phyloP scores from a whole-genome alignment of 2,797 vertebrate genomes.

The Miichthys miiuy region DNA sequence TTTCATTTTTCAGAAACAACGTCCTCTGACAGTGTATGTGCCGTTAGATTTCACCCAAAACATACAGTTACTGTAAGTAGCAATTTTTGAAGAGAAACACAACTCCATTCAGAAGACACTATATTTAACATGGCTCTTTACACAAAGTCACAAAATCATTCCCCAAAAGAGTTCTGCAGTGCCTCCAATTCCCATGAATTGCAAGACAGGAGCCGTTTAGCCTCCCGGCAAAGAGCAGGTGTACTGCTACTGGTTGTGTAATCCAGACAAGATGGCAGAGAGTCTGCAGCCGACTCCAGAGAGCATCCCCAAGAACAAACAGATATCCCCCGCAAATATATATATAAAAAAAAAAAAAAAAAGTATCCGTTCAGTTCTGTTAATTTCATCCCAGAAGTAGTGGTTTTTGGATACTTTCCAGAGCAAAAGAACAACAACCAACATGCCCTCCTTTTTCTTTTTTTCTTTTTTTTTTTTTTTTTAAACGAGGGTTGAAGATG shows the following conservation, averaged over 20 bases:
- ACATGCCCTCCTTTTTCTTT: conserved; percentile 29
- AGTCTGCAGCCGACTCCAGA: conserved; percentile 66
- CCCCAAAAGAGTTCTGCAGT: conserved; percentile 61
- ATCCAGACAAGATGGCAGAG: conserved; percentile 80
- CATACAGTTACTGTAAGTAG: conserved; percentile 77
- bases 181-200: conserved; percentile 61
- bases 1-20: conserved; percentile 76
- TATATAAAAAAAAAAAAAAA: conserved; percentile 26
- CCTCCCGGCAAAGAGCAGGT: conserved; percentile 70
- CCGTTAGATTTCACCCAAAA: conserved; percentile 81
- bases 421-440: conserved; percentile 73
- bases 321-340: conserved; percentile 45
- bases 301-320: conserved; percentile 62
- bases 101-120: conserved; percentile 86
- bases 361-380: conserved; percentile 69
- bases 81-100: conserved; percentile 84
- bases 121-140: conserved; percentile 89
- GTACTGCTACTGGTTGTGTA: conserved; percentile 67
- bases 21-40: conserved; percentile 84
- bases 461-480: conserved; percentile 9
- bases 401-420: conserved; percentile 46
- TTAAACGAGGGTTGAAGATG: conserved; percentile 66
- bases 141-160: conserved; percentile 81
- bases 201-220: conserved; percentile 72
- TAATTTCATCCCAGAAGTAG: conserved; percentile 52